A percentile compares a stretch with the other conserved stretches of the same genome.
Evolutionary conservation across 2,888 invertebrate genomes (phyloP).

Genomic region (Caenorhabditis uteleia): DNA sequence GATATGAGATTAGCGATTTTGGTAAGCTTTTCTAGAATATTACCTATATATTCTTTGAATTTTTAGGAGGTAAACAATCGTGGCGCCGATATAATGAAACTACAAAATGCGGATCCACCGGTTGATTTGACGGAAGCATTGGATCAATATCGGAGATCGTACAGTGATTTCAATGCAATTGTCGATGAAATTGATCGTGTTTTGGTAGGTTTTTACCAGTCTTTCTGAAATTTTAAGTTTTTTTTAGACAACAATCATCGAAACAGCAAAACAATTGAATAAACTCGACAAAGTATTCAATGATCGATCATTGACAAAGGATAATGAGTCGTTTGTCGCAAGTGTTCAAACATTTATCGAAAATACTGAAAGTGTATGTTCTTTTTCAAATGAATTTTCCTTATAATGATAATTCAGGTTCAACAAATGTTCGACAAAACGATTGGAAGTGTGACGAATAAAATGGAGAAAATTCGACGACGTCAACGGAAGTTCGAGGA

Average conservation of each 20-base stretch:
- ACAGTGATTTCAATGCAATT: conserved; percentile 25
- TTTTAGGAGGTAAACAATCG: conserved; percentile 21
- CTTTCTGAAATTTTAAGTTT: neutral
- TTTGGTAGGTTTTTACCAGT: neutral
- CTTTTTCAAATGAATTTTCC: neutral
- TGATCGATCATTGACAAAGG: neutral
- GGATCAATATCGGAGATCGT: conserved; percentile 19
- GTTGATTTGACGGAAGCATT: conserved; percentile 1
- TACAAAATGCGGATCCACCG: neutral
- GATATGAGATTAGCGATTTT: conserved; percentile 20
- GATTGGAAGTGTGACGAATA: conserved; percentile 19
- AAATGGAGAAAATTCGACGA: conserved; percentile 30
- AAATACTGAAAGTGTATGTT: conserved; percentile 13
- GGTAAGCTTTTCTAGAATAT: conserved; percentile 3
- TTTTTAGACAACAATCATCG: conserved; percentile 18
- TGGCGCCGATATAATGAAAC: conserved; percentile 7
- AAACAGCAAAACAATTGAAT: conserved; percentile 26
- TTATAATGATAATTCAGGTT: conserved; percentile 11
- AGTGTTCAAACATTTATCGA: conserved; percentile 20
- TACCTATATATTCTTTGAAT: neutral
- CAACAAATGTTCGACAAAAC: conserved; percentile 34
- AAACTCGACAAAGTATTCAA: conserved; percentile 36
- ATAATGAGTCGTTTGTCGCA: conserved; percentile 12
- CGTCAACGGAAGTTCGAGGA: conserved; percentile 26
- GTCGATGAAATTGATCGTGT: conserved; percentile 28